phyloP scores from a whole-genome alignment of 2,888 invertebrate species.

The Tinea semifulvella region DNA sequence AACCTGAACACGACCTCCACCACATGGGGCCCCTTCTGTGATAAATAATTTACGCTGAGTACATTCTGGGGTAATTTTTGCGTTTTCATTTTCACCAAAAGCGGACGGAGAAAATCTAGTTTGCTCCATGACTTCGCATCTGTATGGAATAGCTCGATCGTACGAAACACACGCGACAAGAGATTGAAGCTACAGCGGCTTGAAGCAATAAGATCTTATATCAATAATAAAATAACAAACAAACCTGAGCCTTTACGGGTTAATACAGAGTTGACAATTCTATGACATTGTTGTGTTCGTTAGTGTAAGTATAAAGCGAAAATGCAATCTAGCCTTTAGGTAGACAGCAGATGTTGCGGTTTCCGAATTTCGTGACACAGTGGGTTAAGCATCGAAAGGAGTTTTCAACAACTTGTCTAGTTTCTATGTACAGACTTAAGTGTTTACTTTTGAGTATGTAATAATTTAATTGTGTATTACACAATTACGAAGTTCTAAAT shows the following conservation, averaged over 20 bases:
- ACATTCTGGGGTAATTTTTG: constrained; percentile 18
- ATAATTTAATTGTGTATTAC: too few species aligned
- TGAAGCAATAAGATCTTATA: constrained; percentile 28
- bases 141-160: constrained; percentile 52
- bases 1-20: background rate
- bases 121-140: constrained; percentile 39
- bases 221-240: background rate
- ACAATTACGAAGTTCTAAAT: too few species aligned
- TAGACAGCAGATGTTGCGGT: constrained; percentile 59
- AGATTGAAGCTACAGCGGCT: constrained; percentile 45
- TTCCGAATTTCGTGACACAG: constrained; percentile 42
- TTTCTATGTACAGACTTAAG: background rate
- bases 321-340: constrained; percentile 49
- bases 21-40: constrained; percentile 8
- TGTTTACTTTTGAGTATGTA: too few species aligned
- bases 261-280: constrained; percentile 19
- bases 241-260: constrained; percentile 20
- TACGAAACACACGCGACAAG: constrained; percentile 49
- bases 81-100: constrained; percentile 45
- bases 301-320: constrained; percentile 33
- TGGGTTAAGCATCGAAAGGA: constrained; percentile 39
- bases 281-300: constrained; percentile 20
- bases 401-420: constrained; percentile 35
- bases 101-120: constrained; percentile 44
- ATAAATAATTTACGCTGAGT: constrained; percentile 15